These are phyloP conservation scores for Augiades crinisus DNA, from an alignment of 2,888 invertebrate genomes.

Conservation along the genomic window DNA sequence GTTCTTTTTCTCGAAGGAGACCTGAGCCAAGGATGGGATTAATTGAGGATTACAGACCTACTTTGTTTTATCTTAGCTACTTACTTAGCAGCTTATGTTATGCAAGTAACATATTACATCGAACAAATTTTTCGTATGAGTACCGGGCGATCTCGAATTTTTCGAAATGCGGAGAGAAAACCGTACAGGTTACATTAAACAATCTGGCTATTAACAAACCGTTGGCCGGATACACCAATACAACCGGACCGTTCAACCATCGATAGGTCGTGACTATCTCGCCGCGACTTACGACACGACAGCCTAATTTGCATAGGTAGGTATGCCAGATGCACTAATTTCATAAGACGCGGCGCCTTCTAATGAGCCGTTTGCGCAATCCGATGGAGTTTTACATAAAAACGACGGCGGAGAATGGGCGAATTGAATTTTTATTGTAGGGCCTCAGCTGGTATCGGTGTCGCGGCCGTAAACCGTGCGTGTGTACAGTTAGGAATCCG, in stretches of 20 bases:
- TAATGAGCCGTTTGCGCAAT: constrained; percentile 34
- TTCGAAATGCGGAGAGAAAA: no score
- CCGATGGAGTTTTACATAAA: constrained; percentile 46
- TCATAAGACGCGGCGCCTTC: constrained; percentile 52
- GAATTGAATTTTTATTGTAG: constrained; percentile 49
- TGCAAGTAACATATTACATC: no score
- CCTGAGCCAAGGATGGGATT: no score
- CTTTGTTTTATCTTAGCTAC: no score
- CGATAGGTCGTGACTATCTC: constrained; percentile 22
- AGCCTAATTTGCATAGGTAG: constrained; percentile 28
- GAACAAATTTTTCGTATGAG: no score
- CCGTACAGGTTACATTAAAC: not conserved
- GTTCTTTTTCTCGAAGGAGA: no score
- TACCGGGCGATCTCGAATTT: no score
- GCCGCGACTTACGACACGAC: constrained; percentile 16
- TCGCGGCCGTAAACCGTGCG: constrained; percentile 38
- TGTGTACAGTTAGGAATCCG: constrained; percentile 70
- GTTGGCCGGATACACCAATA: not conserved
- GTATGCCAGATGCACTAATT: constrained; percentile 41
- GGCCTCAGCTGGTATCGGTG: constrained; percentile 44
- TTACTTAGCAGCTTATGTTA: no score
- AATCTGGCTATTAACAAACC: not conserved
- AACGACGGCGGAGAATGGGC: constrained; percentile 41
- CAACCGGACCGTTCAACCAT: constrained; percentile 10
- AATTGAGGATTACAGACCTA: no score